Base-by-base conservation (phyloP, 2,113 vertebrate species). In the Lamprologus lemairii region DNA sequence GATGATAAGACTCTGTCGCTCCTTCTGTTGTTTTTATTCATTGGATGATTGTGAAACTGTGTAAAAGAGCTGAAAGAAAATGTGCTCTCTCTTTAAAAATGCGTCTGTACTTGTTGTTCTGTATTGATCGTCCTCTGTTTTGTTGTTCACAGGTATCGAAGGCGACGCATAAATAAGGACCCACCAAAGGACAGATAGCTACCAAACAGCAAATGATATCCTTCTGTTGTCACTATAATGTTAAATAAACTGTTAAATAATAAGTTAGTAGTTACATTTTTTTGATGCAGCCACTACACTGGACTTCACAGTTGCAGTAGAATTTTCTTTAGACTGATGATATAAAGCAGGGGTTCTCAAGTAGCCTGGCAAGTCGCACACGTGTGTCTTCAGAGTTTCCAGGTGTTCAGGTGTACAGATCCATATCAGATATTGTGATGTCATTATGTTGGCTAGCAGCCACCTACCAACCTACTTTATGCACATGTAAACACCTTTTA, bases 171-270 rank as follows among this genome's bases (percentile, higher is more conserved):
- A 16, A 95, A 95, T 9, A 93, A 83, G 86, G 71, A 93, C 82
- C 75, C 91, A 3, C 93, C 87, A 9, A 95, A 95, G 84, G 94
- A 95, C 86, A 85, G 94, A 94, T 95, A 92, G 9, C 83, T 11
- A 17, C 16, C 42, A 19, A 85, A 26, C 23, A 21, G 6, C 47
- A 81, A 21, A 82, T 85, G 4, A 23, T 73, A 7, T 40, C 81
- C 10, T 86, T 28, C 78, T 65, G n/a, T 86, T 87, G 80, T 83
- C 23, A 40, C 16, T 51, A 31, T 87, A 8, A 49, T 93, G 82
- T 94, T n/a, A 80, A 94, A 94, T 95, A 94, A 95, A 95, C 75
- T 93, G 49, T 82, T 82, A 13, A 85, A 88, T 88, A 81, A 85
- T 45, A 23, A 82, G 2, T 55, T 4, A 3, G 47, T 81, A 78